These are phyloP conservation scores for Perodicticus potto DNA, from an alignment of 2,797 vertebrate species.

Conservation along the genomic window DNA sequence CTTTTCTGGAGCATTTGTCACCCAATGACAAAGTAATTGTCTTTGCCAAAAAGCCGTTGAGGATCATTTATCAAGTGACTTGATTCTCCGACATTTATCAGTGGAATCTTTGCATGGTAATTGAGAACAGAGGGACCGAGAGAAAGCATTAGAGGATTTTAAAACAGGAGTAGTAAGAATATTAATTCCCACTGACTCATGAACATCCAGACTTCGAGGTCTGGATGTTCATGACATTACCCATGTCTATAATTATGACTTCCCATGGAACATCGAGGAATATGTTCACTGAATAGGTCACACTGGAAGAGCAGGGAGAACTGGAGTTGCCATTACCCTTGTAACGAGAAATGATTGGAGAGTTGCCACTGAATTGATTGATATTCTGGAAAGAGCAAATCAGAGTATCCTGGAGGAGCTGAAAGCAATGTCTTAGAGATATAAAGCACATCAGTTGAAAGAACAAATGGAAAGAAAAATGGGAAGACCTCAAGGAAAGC, in stretches of 20 bases:
- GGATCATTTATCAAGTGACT: slow-evolving; percentile 96
- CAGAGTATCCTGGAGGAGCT: slow-evolving; percentile 95
- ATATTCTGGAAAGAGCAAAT: slow-evolving; percentile 94
- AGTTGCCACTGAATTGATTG: slow-evolving; percentile 93
- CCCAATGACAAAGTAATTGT: slow-evolving; percentile 95
- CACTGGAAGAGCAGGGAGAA: slow-evolving; percentile 96
- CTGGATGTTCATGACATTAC: slow-evolving; percentile 96
- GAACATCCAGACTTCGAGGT: slow-evolving; percentile 96
- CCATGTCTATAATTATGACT: slow-evolving; percentile 97
- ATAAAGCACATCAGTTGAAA: slow-evolving; percentile 91
- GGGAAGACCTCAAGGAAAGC: slow-evolving; percentile 83
- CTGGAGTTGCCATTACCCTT: slow-evolving; percentile 93
- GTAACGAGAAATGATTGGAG: slow-evolving; percentile 95
- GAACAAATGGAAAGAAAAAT: slow-evolving; percentile 86
- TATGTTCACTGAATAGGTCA: slow-evolving; percentile 97
- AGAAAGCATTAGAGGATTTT: slow-evolving; percentile 96
- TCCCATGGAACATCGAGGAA: slow-evolving; percentile 97
- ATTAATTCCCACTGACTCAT: slow-evolving; percentile 96
- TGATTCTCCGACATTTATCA: slow-evolving; percentile 92
- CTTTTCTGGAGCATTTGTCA: slow-evolving; percentile 93
- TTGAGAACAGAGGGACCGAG: slow-evolving; percentile 95
- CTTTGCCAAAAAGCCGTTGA: slow-evolving; percentile 93
- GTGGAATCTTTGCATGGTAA: slow-evolving; percentile 96
- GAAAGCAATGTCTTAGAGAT: slow-evolving; percentile 94
- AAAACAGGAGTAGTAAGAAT: slow-evolving; percentile 95